These are phyloP conservation scores for Hydroisotoma schaefferi DNA, from an alignment of 2,888 invertebrate genomes.

Conservation along the genomic window DNA sequence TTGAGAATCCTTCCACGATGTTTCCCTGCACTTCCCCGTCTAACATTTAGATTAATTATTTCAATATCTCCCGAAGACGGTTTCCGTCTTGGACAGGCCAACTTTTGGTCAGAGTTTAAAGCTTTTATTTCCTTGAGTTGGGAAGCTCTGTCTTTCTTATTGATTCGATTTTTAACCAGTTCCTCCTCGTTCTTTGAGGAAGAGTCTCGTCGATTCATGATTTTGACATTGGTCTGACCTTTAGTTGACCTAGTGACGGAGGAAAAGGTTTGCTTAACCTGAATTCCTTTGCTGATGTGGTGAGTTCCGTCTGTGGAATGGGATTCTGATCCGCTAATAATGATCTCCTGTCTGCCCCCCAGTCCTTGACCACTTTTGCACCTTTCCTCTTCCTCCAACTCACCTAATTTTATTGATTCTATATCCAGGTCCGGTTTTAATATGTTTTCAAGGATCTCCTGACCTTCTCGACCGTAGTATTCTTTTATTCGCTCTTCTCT, in stretches of 20 bases:
- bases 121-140: conserved; percentile 7
- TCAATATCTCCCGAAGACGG: conserved; percentile 11
- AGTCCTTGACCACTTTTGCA: not conserved
- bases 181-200: conserved; percentile 1
- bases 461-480: conserved; percentile 63
- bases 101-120: not conserved
- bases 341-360: not conserved
- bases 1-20: too few species aligned
- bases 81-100: not conserved
- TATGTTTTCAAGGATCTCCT: conserved; percentile 46
- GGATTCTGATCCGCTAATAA: conserved; percentile 1
- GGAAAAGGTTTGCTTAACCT: not conserved
- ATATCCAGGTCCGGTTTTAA: conserved; percentile 31
- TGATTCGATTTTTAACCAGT: conserved; percentile 3
- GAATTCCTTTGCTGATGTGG: not conserved
- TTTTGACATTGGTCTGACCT: not conserved
- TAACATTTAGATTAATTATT: not conserved
- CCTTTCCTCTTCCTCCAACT: conserved; percentile 15
- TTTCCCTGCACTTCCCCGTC: not conserved
- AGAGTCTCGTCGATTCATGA: not conserved
- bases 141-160: conserved; percentile 5
- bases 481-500: conserved; percentile 73
- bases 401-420: conserved; percentile 11
- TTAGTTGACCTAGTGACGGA: not conserved
- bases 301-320: conserved; percentile 4